Percentiles rank a stretch among this genome's conserved stretches.
Evolutionary conservation across 1,140 invertebrate species (phyloP).

Genomic region (Pogonomyrmex californicus): DNA sequence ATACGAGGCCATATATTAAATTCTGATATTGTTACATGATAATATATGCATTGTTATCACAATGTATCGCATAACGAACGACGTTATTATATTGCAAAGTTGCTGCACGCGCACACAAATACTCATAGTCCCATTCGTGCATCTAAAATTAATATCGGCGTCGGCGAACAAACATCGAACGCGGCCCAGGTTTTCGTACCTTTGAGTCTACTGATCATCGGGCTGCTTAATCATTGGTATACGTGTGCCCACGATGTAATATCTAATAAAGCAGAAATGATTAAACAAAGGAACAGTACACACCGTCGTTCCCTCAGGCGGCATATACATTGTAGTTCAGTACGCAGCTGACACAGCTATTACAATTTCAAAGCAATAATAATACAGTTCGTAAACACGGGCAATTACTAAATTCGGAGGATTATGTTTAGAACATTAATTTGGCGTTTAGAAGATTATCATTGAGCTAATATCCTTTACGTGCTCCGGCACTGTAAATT

Average conservation of each 20-base stretch:
- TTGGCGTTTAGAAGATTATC: constrained; percentile 59
- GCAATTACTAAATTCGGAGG: constrained; percentile 65
- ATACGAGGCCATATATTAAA: constrained; percentile 27
- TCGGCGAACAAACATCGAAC: constrained; percentile 51
- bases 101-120: constrained; percentile 49
- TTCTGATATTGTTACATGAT: constrained; percentile 46
- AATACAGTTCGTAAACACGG: constrained; percentile 58
- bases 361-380: constrained; percentile 71
- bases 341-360: constrained; percentile 59
- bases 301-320: constrained; percentile 22
- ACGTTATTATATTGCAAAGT: constrained; percentile 64
- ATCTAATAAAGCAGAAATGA: constrained; percentile 59
- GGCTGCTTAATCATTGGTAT: constrained; percentile 62
- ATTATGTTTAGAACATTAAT: constrained; percentile 63
- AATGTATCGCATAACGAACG: constrained; percentile 61
- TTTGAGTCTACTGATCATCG: constrained; percentile 64
- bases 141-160: constrained; percentile 62
- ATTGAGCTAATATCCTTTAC: constrained; percentile 61
- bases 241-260: constrained; percentile 52
- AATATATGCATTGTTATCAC: constrained; percentile 63
- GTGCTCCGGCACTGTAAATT: constrained; percentile 56
- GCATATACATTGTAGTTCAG: constrained; percentile 36
- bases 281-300: constrained; percentile 48
- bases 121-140: constrained; percentile 54
- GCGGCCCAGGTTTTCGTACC: constrained; percentile 55